phyloP scores from a whole-genome alignment of 2,797 vertebrate species.

The Enoplosus armatus region DNA sequence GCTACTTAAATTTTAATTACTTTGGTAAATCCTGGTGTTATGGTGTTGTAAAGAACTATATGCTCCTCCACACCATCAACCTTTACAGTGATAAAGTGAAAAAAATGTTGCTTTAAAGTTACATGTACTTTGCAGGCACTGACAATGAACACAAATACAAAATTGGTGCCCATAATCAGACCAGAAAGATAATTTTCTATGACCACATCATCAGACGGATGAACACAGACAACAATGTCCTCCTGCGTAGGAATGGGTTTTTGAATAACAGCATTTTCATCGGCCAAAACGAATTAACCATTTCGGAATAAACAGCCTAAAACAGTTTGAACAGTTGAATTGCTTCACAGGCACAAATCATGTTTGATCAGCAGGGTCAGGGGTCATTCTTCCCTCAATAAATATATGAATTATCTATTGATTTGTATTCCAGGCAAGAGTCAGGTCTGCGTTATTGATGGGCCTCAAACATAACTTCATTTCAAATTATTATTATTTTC shows the following conservation, averaged over 20 bases:
- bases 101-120: not conserved
- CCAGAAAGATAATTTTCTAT: not conserved
- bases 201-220: not conserved
- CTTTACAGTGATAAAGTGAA: not conserved
- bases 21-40: not conserved
- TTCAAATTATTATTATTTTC: slow-evolving; percentile 22
- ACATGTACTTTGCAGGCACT: not conserved
- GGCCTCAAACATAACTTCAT: slow-evolving; percentile 16
- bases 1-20: not conserved
- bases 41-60: not conserved
- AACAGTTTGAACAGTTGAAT: not conserved
- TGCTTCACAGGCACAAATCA: not conserved
- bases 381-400: slow-evolving; percentile 2
- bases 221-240: not conserved
- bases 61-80: not conserved
- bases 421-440: slow-evolving; percentile 29
- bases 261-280: not conserved
- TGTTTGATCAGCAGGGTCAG: slow-evolving; percentile 16
- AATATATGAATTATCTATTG: slow-evolving; percentile 4
- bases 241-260: not conserved
- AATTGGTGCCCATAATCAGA: not conserved
- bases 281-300: not conserved
- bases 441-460: slow-evolving; percentile 1
- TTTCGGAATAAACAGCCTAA: not conserved
- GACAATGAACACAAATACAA: not conserved